Evolutionary conservation across 2,113 vertebrate species (phyloP).

Genomic region (Megaceryle maxima): DNA sequence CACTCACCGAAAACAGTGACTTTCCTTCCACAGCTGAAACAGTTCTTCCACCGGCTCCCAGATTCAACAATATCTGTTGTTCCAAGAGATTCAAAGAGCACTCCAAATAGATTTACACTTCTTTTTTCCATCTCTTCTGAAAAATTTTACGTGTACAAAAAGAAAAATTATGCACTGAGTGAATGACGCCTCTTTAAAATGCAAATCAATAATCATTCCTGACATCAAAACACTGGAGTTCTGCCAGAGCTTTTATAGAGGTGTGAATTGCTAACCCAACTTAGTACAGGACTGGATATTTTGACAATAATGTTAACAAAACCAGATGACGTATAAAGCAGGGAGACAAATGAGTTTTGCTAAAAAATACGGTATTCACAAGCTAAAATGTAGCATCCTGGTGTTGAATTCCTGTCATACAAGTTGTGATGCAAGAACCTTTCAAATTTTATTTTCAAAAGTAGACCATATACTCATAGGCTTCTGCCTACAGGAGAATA

Average conservation of each 20-base stretch:
- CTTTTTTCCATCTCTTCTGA: neutral
- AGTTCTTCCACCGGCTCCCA: neutral
- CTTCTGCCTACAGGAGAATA: neutral
- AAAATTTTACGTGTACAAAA: neutral
- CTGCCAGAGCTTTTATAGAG: neutral
- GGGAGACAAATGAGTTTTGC: neutral
- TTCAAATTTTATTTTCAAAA: neutral
- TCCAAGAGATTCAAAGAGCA: neutral
- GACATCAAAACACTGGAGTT: neutral
- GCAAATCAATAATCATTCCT: conserved; percentile 4
- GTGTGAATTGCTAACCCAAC: neutral
- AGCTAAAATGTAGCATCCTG: neutral
- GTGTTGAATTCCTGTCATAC: neutral
- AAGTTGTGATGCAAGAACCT: neutral
- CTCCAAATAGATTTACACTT: neutral
- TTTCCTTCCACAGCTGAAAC: neutral
- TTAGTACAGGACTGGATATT: neutral
- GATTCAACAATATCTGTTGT: neutral
- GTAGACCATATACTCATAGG: neutral
- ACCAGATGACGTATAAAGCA: neutral
- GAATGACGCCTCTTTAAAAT: conserved; percentile 27
- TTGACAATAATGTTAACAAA: conserved; percentile 11
- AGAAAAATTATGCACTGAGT: neutral
- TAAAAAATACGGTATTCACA: neutral
- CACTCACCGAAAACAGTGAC: neutral